Percentiles rank a stretch among this genome's conserved stretches.
Conservation (phyloP, 1,140 invertebrate genomes). For the Coelopa frigida region DNA sequence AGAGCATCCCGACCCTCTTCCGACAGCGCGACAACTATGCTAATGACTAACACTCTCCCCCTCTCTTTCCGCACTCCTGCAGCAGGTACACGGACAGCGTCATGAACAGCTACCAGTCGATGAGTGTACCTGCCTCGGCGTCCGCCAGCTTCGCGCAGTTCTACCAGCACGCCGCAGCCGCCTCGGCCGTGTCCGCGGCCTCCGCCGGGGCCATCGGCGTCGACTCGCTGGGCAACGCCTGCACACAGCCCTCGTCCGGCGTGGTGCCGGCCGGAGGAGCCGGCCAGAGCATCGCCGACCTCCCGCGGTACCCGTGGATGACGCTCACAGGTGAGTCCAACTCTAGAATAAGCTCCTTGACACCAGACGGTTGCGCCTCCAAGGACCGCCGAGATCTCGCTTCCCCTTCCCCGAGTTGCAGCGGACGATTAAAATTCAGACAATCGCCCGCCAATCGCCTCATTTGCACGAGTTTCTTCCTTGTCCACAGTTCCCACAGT, state of each 20-base stretch:
- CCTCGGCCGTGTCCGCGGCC: slow-evolving; percentile 50
- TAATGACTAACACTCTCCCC: background rate
- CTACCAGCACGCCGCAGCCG: slow-evolving; percentile 73
- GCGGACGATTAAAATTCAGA: background rate
- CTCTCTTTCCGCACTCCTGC: too few species aligned
- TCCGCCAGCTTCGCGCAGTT: slow-evolving; percentile 66
- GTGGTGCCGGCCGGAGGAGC: slow-evolving; percentile 49
- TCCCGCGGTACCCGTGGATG: slow-evolving; percentile 95
- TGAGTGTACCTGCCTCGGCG: slow-evolving; percentile 42
- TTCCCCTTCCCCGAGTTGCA: background rate
- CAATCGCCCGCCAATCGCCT: background rate
- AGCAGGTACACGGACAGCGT: slow-evolving; percentile 42
- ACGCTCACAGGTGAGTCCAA: slow-evolving; percentile 76
- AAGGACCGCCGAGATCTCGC: too few species aligned
- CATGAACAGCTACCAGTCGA: slow-evolving; percentile 46
- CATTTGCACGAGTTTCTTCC: background rate
- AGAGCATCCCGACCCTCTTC: too few species aligned
- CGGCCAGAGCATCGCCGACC: slow-evolving; percentile 67
- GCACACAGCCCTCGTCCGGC: slow-evolving; percentile 54
- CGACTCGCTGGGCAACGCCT: slow-evolving; percentile 43
- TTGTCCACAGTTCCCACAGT: background rate
- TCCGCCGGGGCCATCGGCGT: slow-evolving; percentile 49
- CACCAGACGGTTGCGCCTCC: too few species aligned
- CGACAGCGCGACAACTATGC: too few species aligned
- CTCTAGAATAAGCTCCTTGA: too few species aligned